Evolutionary conservation across 2,113 vertebrate genomes (phyloP).

Genomic region (Urocitellus parryii): DNA sequence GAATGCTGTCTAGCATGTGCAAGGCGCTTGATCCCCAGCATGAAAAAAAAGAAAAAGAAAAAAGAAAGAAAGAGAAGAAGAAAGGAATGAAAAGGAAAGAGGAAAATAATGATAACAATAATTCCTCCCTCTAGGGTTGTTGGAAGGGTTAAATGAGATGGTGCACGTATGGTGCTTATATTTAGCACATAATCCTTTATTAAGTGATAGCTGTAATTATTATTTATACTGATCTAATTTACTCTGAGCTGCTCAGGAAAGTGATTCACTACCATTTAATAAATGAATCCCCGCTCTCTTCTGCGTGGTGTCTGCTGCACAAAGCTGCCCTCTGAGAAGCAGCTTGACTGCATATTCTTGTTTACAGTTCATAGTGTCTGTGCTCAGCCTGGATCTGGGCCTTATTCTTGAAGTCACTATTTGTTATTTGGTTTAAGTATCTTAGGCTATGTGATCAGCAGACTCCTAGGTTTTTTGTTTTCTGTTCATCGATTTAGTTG

Average conservation of each 20-base stretch:
- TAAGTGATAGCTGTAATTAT: not conserved
- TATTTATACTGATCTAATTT: not conserved
- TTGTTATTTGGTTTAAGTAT: not conserved
- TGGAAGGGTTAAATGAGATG: not conserved
- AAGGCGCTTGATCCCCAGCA: too few species aligned
- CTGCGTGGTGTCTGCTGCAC: too few species aligned
- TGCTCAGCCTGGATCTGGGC: not conserved
- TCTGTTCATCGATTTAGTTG: not conserved
- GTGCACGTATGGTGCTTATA: too few species aligned
- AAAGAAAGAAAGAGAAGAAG: accelerated
- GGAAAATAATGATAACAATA: too few species aligned
- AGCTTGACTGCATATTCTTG: not conserved
- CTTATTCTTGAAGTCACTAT: not conserved
- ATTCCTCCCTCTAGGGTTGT: not conserved
- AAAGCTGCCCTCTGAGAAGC: not conserved
- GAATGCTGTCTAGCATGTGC: not conserved
- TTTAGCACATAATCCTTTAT: not conserved
- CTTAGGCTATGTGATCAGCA: not conserved
- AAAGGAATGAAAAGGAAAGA: not conserved
- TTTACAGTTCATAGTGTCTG: not conserved
- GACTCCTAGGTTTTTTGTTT: not conserved
- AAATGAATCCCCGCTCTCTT: not conserved
- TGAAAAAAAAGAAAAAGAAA: too few species aligned
- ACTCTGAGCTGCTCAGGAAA: not conserved
- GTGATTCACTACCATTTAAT: not conserved